Evolutionary conservation across 2,888 invertebrate species (phyloP).

Genomic region (Chamaedrilus cognettii): DNA sequence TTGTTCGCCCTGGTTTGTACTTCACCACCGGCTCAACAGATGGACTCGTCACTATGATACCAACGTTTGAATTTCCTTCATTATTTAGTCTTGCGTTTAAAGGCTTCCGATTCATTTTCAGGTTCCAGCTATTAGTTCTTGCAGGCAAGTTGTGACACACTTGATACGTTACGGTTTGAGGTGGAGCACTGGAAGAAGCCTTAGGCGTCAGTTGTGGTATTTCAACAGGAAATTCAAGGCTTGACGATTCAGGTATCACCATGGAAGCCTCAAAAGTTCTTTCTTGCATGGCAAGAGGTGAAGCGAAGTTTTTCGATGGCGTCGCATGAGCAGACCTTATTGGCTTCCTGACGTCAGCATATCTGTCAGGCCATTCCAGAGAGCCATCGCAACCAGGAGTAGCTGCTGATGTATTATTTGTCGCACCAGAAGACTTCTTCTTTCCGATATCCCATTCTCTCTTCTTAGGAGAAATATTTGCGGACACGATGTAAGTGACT

Average conservation of each 20-base stretch:
- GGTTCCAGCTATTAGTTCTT: neutral
- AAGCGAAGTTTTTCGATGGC: no score
- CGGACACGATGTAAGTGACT: no score
- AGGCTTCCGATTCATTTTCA: neutral
- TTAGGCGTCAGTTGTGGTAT: neutral
- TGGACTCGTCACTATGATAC: neutral
- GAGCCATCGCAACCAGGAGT: no score
- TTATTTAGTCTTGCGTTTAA: no score
- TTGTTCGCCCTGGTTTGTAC: neutral
- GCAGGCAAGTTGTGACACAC: neutral
- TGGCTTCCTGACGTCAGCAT: neutral
- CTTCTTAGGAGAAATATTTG: no score
- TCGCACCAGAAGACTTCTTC: no score
- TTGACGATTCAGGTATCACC: conserved; percentile 4
- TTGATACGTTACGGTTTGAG: neutral
- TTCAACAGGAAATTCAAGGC: conserved; percentile 1
- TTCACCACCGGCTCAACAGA: neutral
- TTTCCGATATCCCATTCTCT: no score
- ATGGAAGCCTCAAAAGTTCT: neutral
- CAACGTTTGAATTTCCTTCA: neutral
- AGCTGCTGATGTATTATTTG: no score
- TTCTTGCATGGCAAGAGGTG: neutral
- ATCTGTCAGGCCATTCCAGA: no score
- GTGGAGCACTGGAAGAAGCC: neutral
- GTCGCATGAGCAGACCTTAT: neutral